Conservation (phyloP, 2,797 vertebrate genomes). For the Clarias platycephalus region DNA sequence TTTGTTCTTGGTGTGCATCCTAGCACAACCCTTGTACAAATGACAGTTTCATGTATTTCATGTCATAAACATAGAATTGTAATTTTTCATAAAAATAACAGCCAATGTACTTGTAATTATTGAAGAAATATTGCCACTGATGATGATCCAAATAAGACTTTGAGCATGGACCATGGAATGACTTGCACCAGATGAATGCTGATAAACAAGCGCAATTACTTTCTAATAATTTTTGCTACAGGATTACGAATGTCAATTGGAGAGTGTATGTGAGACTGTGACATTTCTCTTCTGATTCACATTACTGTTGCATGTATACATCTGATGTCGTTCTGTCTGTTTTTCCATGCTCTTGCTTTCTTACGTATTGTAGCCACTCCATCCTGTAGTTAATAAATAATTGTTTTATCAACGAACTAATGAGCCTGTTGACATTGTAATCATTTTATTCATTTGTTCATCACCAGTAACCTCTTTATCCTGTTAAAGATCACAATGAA, state of each 20-base stretch:
- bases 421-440: neutral
- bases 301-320: neutral
- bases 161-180: neutral
- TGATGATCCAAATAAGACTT: neutral
- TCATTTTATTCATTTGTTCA: neutral
- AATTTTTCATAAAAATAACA: neutral
- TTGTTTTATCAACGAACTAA: neutral
- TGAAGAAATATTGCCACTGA: neutral
- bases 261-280: neutral
- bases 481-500: neutral
- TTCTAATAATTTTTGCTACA: neutral
- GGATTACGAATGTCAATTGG: neutral
- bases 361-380: neutral
- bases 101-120: neutral
- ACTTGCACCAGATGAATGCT: neutral
- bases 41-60: neutral
- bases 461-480: neutral
- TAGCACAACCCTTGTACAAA: neutral
- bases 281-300: neutral
- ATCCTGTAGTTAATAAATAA: constrained; percentile 1
- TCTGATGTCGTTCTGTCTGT: neutral
- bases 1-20: neutral
- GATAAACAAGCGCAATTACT: neutral
- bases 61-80: neutral
- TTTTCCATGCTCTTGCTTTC: neutral